Evolutionary conservation across 2,888 invertebrate species (phyloP), one percentile per base, ranked within the genome.

Genomic region (Diarsia brunnea): DNA sequence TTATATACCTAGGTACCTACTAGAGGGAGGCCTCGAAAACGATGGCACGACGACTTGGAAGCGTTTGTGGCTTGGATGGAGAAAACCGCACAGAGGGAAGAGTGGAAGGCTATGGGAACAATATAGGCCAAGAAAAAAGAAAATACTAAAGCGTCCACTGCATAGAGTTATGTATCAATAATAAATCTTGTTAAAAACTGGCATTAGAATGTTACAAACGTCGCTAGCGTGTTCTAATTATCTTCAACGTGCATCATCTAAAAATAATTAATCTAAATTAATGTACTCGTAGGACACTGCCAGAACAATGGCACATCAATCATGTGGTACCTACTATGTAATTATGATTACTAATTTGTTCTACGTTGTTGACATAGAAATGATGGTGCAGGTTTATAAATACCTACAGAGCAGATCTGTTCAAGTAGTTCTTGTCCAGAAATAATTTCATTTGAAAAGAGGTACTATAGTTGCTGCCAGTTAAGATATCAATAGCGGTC

Each of bases 241-340:
- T 38, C 58, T 66, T 43, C 43, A 51, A 24, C 16, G 16, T 27
- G 8, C 55, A 27, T 27, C 16, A 14, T 66, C 64, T 49, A 53
- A 81, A 81, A 51, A 72, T 69, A 81, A 27, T 74, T 67, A 64
- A 60, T 79, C 47, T 67, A 70, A 74, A 74, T 73, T 79, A 70
- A 79, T 74, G n/a, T 38, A 38, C 38, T 38, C 8, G 38, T 45
- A 27, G 47, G 53, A 69, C 65, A 47, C 24, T 84, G 61, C 51
- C 68, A 79, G 45, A 65, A 84, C 38, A 65, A 65, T 70, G 73
- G n/a, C 51, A 67, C 51, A 69, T 73, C 43, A 63, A 73, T 73
- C 66, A 68, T 66, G 73, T 24, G 5, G 12, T 55, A 38, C 21
- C 21, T 49, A 24, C 24, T 66, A 14, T 58, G 67, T 68, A 21